Percentiles rank a stretch among this genome's conserved stretches.
Evolutionary conservation across 2,113 vertebrate species (phyloP).

Genomic region (Rousettus leschenaultii): DNA sequence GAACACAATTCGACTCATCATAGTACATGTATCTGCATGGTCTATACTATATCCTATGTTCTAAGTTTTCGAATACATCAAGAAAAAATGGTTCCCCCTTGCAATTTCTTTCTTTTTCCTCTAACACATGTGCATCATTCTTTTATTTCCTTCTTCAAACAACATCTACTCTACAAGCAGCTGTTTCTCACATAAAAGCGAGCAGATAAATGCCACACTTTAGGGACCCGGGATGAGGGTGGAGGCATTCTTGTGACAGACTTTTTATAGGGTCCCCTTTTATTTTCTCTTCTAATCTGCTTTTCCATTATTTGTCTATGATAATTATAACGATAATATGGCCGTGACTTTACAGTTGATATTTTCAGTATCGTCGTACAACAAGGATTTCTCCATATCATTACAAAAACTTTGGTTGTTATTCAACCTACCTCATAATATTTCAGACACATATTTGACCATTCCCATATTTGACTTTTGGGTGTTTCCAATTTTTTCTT

Average conservation of each 20-base stretch:
- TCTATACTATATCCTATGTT: not conserved
- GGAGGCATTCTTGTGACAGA: not conserved
- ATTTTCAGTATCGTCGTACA: not conserved
- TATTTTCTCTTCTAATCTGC: not conserved
- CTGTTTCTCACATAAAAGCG: not conserved
- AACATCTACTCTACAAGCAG: not conserved
- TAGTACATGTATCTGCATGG: not conserved
- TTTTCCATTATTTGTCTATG: not conserved
- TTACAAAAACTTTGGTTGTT: not conserved
- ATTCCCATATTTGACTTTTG: not conserved
- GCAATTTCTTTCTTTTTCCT: not conserved
- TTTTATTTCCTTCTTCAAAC: slow-evolving; percentile 31
- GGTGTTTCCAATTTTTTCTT: not conserved
- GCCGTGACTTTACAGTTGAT: not conserved
- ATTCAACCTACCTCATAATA: not conserved
- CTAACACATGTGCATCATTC: not conserved
- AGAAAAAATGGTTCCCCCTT: not conserved
- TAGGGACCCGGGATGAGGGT: not conserved
- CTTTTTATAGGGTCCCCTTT: not conserved
- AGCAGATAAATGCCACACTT: not conserved
- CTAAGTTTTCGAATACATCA: not conserved
- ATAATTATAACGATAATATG: not conserved
- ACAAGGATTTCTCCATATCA: not conserved
- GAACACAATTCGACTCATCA: not conserved
- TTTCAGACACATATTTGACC: not conserved